A percentile compares a stretch with the other conserved stretches of the same genome.
These are phyloP conservation scores for Sparus aurata DNA, from an alignment of 2,797 vertebrate genomes.

Conservation along the genomic window DNA sequence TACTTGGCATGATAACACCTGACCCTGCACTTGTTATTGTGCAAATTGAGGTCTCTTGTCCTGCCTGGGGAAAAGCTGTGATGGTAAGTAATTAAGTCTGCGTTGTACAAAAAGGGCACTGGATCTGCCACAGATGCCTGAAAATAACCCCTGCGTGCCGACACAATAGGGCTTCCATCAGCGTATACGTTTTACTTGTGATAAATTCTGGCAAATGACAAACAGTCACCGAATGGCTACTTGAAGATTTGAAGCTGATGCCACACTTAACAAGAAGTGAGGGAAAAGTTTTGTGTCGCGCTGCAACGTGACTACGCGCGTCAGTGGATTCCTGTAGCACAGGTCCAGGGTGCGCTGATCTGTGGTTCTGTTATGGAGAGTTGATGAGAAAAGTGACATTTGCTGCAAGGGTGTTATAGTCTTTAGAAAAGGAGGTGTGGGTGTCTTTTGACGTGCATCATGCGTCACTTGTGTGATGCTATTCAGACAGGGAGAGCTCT, in stretches of 20 bases:
- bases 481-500: background rate
- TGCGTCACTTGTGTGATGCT: background rate
- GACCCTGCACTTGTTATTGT: slow-evolving; percentile 42
- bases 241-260: background rate
- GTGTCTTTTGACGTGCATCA: background rate
- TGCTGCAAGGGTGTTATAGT: background rate
- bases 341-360: background rate
- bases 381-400: background rate
- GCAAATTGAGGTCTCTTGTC: slow-evolving; percentile 32
- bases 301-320: background rate
- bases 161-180: background rate
- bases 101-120: background rate
- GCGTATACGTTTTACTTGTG: background rate
- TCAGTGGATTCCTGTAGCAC: background rate
- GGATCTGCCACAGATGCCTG: background rate
- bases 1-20: slow-evolving; percentile 45
- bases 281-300: background rate
- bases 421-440: background rate
- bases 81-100: slow-evolving; percentile 7
- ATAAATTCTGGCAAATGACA: background rate
- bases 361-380: background rate
- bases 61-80: slow-evolving; percentile 6
- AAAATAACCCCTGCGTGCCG: background rate
- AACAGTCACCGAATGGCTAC: background rate
- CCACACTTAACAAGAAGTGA: background rate